These are phyloP conservation scores for Capromys pilorides DNA, from an alignment of 2,797 vertebrate genomes.

Conservation along the genomic window DNA sequence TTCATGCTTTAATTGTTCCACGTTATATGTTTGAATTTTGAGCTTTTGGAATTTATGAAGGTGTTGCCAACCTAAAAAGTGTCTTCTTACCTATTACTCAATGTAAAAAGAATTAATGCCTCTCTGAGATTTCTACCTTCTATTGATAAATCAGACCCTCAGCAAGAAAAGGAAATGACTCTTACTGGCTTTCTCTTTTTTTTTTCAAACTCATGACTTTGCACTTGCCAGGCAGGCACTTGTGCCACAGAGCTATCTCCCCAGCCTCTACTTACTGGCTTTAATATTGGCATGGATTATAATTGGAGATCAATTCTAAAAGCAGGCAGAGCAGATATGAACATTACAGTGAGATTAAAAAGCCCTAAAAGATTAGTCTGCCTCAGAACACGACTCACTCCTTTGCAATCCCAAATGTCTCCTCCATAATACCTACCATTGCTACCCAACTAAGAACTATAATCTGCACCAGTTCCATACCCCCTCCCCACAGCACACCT, in stretches of 20 bases:
- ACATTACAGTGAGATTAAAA: neutral
- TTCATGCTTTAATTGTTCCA: conserved; percentile 11
- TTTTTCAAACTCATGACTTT: too few species aligned
- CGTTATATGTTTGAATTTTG: conserved; percentile 53
- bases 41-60: conserved; percentile 40
- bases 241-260: too few species aligned
- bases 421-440: neutral
- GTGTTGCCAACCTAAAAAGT: conserved; percentile 36
- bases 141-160: conserved; percentile 15
- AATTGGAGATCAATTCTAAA: neutral
- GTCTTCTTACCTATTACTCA: conserved; percentile 30
- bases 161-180: neutral
- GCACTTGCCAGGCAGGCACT: too few species aligned
- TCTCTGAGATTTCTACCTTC: neutral
- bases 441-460: neutral
- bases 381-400: conserved; percentile 14
- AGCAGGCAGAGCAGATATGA: neutral
- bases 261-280: neutral
- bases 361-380: neutral
- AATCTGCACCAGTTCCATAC: neutral
- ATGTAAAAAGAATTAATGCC: neutral
- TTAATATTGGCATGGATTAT: neutral
- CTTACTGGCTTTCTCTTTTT: too few species aligned
- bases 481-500: neutral
- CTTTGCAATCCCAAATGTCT: conserved; percentile 7